Base-by-base conservation (phyloP, 2,113 vertebrate species). In the Etheostoma cragini region DNA sequence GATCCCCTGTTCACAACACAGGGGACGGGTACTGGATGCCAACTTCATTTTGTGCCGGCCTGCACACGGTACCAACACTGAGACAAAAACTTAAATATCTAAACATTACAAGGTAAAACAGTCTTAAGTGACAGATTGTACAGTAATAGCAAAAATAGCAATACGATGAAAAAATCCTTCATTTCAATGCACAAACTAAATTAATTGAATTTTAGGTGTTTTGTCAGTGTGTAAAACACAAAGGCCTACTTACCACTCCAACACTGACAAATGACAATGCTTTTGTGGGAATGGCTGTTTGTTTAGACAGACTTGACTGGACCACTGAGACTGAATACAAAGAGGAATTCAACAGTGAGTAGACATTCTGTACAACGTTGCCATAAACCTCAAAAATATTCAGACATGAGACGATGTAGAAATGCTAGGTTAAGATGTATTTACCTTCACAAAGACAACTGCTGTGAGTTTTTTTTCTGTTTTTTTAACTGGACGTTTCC, bases 131-230 rank as follows among this genome's bases (percentile, higher is more conserved):
- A 89, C 67, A 95, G 95, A 96, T 92, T 93, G 90, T 78, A 90
- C 77, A 72, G 81, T 70, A 91, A 95, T 91, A 94, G 95, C 96
- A 96, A 96, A 97, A 96, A 95, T 95, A 96, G 94, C 93, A 95
- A 96, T 95, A 95, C 94, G 95, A 86, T 81, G 83, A 75, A 70
- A 22, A 22, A 77, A 87, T 85, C 88, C 89, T 94, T 92, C 87
- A 88, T 91, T 81, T 84, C 45, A 86, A 88, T 72, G 76, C 60
- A 90, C 61, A 80, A 67, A 78, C 79, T 64, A 65, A 84, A 72
- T 33, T 1, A 77, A 24, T 72, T 68, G 10, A 65, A 78, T 80
- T 69, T 84, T 63, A 65, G 72, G 82, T 72, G 70, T 87, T 76
- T 70, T 70, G 75, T 85, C 78, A 58, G 61, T 50, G 61, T 77